Conservation (phyloP, 2,888 invertebrate species). For the Lasioglossum lativentre region DNA sequence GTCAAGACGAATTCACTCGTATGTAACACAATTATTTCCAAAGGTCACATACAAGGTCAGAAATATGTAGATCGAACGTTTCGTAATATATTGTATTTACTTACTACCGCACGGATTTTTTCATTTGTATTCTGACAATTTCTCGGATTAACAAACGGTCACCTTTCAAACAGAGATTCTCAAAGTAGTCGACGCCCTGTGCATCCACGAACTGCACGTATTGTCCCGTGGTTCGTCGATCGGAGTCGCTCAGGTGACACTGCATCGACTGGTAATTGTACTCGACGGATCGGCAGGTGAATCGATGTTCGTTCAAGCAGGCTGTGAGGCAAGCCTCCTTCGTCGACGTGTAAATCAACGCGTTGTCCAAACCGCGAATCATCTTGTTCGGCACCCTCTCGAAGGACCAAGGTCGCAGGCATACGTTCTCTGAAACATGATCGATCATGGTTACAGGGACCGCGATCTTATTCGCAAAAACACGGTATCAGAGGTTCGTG, state of each 20-base stretch:
- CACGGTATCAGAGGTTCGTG: background rate
- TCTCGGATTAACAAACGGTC: no score
- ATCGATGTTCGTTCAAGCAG: conserved; percentile 96
- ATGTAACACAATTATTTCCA: background rate
- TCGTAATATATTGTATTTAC: no score
- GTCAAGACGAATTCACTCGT: no score
- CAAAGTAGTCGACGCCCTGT: conserved; percentile 93
- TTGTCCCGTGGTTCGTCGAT: conserved; percentile 94
- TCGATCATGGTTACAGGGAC: background rate
- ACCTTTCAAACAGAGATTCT: conserved; percentile 96
- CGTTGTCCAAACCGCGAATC: conserved; percentile 95
- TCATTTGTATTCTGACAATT: no score
- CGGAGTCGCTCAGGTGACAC: conserved; percentile 95
- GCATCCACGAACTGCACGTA: conserved; percentile 96
- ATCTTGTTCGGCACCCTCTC: conserved; percentile 97
- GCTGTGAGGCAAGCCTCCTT: conserved; percentile 97
- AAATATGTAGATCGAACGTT: no score
- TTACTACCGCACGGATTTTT: no score
- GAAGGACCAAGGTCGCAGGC: conserved; percentile 96
- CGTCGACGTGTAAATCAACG: conserved; percentile 96
- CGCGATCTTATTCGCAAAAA: background rate
- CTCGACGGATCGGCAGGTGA: conserved; percentile 95
- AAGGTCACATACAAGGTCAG: background rate
- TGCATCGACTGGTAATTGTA: conserved; percentile 97
- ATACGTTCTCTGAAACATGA: conserved; percentile 91